A percentile compares a stretch with the other conserved stretches of the same genome.
Evolutionary conservation across 53 echinoderm and acorn worm genomes (phyloP).

Genomic region (Antedon mediterranea): DNA sequence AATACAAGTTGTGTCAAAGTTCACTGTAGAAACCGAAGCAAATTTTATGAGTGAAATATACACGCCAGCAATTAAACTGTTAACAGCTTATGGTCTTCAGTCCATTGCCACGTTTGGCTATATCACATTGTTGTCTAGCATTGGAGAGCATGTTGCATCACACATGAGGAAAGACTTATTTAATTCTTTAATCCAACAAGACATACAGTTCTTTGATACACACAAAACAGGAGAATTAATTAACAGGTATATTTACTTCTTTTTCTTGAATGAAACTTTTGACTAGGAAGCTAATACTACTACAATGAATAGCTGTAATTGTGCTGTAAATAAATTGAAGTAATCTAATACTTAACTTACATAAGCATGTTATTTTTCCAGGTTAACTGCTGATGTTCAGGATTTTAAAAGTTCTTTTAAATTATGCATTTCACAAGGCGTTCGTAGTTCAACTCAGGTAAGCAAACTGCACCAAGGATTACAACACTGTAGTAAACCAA

Average conservation of each 20-base stretch:
- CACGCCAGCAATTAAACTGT: slow-evolving; percentile 55
- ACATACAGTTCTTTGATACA: slow-evolving; percentile 77
- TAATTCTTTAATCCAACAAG: slow-evolving; percentile 72
- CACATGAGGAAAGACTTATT: slow-evolving; percentile 72
- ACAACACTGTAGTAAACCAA: too few species aligned
- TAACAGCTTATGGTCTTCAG: slow-evolving; percentile 65
- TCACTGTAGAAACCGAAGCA: slow-evolving; percentile 44
- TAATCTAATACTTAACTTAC: not conserved
- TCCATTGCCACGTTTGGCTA: slow-evolving; percentile 66
- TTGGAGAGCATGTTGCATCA: slow-evolving; percentile 67
- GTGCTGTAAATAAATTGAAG: not conserved
- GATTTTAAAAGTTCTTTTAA: slow-evolving; percentile 97
- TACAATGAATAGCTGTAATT: not conserved
- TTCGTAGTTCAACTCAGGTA: slow-evolving; percentile 74
- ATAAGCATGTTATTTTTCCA: too few species aligned
- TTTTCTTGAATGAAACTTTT: not conserved
- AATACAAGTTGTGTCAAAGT: slow-evolving; percentile 70
- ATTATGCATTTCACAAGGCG: slow-evolving; percentile 85
- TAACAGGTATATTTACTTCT: slow-evolving; percentile 39
- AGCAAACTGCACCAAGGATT: not conserved
- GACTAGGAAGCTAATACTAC: not conserved
- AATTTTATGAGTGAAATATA: slow-evolving; percentile 56
- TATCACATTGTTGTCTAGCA: slow-evolving; percentile 52
- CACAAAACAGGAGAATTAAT: slow-evolving; percentile 87
- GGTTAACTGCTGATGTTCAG: slow-evolving; percentile 94